Conservation (phyloP, 2,888 invertebrate species). For the Zhuqinia jingwanae region DNA sequence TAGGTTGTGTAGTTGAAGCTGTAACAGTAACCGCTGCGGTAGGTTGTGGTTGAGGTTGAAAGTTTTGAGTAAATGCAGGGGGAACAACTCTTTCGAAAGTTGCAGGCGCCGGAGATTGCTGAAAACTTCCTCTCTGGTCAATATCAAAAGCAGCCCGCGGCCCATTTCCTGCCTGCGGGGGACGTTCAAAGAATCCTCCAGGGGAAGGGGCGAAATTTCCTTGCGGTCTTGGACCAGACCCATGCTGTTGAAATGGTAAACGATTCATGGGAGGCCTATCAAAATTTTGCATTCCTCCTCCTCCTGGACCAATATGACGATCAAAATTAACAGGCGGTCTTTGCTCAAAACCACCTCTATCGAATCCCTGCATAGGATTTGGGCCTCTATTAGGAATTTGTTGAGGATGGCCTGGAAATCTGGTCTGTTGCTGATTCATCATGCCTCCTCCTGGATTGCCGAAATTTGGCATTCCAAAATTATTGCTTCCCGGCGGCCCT, state of each 20-base stretch:
- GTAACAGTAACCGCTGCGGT: slow-evolving; percentile 81
- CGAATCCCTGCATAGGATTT: slow-evolving; percentile 66
- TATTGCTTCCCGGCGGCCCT: slow-evolving; percentile 42
- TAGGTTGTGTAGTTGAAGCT: slow-evolving; percentile 71
- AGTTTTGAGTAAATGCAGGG: slow-evolving; percentile 49
- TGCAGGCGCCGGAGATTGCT: slow-evolving; percentile 44
- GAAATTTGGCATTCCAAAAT: slow-evolving; percentile 60
- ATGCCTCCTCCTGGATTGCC: slow-evolving; percentile 61
- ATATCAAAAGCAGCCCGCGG: slow-evolving; percentile 58
- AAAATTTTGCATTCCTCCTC: slow-evolving; percentile 69
- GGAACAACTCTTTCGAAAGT: slow-evolving; percentile 47
- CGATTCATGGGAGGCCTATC: slow-evolving; percentile 73
- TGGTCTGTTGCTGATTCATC: slow-evolving; percentile 60
- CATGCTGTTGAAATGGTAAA: slow-evolving; percentile 70
- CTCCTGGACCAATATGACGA: slow-evolving; percentile 58
- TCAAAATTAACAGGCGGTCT: slow-evolving; percentile 56
- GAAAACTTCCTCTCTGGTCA: slow-evolving; percentile 64
- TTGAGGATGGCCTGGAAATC: slow-evolving; percentile 66
- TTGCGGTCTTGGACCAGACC: slow-evolving; percentile 10
- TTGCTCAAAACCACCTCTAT: slow-evolving; percentile 56
- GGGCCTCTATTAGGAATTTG: slow-evolving; percentile 63
- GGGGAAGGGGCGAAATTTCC: slow-evolving; percentile 46
- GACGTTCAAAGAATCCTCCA: slow-evolving; percentile 56
- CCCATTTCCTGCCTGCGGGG: slow-evolving; percentile 30
- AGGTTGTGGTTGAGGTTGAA: slow-evolving; percentile 78